Evolutionary conservation across 2,113 vertebrate genomes (phyloP), one percentile per base, ranked within the genome.

Genomic region (Amblyornis subalaris): DNA sequence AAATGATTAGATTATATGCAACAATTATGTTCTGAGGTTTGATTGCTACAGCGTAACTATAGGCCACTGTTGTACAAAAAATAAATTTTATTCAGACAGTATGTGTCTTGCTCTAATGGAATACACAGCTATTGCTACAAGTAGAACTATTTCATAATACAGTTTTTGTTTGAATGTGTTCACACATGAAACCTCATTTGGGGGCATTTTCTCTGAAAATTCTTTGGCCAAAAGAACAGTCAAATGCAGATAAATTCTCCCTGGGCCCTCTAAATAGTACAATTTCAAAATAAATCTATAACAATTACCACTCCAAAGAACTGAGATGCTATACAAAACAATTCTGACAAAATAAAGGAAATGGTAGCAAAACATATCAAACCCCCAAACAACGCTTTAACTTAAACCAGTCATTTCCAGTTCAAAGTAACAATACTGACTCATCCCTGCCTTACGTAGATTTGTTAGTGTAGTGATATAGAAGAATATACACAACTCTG

Each of bases 361-460:
- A 85, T 5, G 23, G 71, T 26, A 70, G 38, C 47, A 54, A 44
- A 44, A 44, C 82, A 71, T 38, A 66, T 51, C 60, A 81, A 61
- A 15, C 16, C 6, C 12, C 64, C 14, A 28, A 91, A 70, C 38
- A 48, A 42, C 6, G 16, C 58, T 65, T 85, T 42, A 70, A 36
- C 57, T 78, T 74, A 60, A 82, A 73, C 73, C 64, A 65, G 78
- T 67, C 54, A n/a, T 67, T 90, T 93, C 88, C 93, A 93, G 75
- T 84, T 86, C 42, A 81, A 87, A 26, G 7, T 10, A 71, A 88
- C 76, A 80, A 44, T 8, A 35, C 22, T 36, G 45, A 44, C 50
- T 78, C 55, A 26, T 26, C 51, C 44, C 71, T 13, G 4, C 70
- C 38, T 33, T 31, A 10, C 1, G 26, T 5, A 50, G 50, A 65